Base-by-base conservation (phyloP, 2,113 vertebrate genomes). In the Solea senegalensis region DNA sequence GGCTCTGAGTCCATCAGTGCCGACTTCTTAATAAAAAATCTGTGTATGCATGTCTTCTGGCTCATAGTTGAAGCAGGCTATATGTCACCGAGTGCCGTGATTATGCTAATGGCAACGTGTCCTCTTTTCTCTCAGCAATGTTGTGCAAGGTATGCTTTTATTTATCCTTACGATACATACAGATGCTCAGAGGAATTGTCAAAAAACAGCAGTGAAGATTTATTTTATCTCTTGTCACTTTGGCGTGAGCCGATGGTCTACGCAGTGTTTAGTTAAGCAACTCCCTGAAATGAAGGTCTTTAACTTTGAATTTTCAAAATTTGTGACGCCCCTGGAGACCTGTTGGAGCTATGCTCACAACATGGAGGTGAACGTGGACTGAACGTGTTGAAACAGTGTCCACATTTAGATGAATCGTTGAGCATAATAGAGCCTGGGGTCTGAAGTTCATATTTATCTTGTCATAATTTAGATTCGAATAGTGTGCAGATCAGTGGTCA, bases 11-110 rank as follows among this genome's bases (percentile, higher is more conserved):
- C 62, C 43, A 14, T 51, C 63, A 69, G 52, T 21, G 16, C 21
- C 28, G 2, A 21, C 11, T 63, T 51, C 39, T 15, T 74, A 48
- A 63, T 70, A 58, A 83, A 52, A 64, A 48, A 82, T 66, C 45
- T 45, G n/a, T 28, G 43, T 2, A 65, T 5, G 16, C 34, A 21
- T 40, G 27, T 75, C 44, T 78, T 41, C 66, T 64, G 48, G 26
- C 57, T 64, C 39, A 58, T 21, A 46, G 39, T 15, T 63, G n/a
- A 53, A 4, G 52, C 34, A 39, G 52, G 26, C 9, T 68, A 54
- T 5, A 9, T 9, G 1, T 43, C 16, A 28, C 11, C 11, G 9
- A 46, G 7, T 34, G 34, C 40, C 49, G 46, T 48, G 26, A 60
- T 67, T 4, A 26, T 40, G 3, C 45, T 13, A 45, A 21, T 15